Base-by-base conservation (phyloP, 2,888 invertebrate genomes). In the Rhogogaster chlorosoma region DNA sequence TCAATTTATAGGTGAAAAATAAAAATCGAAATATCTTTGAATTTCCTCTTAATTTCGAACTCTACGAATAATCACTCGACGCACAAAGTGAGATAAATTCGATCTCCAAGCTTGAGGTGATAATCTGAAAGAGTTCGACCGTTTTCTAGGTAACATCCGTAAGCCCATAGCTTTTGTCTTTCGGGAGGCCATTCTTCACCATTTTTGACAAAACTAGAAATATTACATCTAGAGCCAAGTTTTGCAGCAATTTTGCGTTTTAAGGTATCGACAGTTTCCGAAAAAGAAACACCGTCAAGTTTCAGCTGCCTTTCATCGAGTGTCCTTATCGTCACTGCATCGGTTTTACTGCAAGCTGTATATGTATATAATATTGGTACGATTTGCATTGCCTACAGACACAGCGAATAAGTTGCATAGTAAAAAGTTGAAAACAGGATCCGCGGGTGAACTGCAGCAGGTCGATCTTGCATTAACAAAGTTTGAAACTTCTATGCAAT, bases 261-360 rank as follows among this genome's bases (percentile, higher is more conserved):
- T 36, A 88, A 70, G 64, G 73, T 85, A 57, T 86, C 86, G 22
- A 88, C 80, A 10, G 88, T 88, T 67, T 88, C 86, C 26, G 84
- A 86, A 80, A 85, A 83, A 15, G 80, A 80, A 18, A 57, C 9
- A 86, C 83, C n/a, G 32, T 73, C 75, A 22, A 88, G 70, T 84
- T 71, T 83, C 22, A 85, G n/a, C 32, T 36, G 84, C 26, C 67
- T 45, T 15, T 87, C 88, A 49, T 88, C 85, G 2, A 88, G 75
- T 78, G 78, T 87, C 36, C 88, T 87, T 36, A 86, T 82, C 12
- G 88, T 87, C 70, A 87, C 87, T n/a, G 87, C 71, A 42, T 88
- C 88, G 22, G 86, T 86, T 36, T 87, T 85, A 9, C 49, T 18
- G 38, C n/a, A 26, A 77, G 45, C 64, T 78, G 22, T 26, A 18